Base-by-base conservation (phyloP, 2,797 vertebrate genomes). In the Cyprinodon diabolis region DNA sequence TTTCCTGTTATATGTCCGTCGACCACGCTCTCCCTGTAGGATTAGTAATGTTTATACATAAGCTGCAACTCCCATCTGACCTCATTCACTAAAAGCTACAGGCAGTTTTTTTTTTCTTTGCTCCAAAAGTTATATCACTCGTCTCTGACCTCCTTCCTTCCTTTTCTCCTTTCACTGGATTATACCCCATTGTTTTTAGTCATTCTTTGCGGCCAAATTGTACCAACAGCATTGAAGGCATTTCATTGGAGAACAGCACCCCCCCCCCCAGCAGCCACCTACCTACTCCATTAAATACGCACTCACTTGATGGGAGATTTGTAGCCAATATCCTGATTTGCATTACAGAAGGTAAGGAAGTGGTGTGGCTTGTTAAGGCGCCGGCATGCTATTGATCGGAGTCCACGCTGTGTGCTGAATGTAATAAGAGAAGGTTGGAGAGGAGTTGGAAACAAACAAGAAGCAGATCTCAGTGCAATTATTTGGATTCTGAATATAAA, bases 271-370 rank as follows among this genome's bases (percentile, higher is more conserved):
- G 75, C 66, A 77, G 80, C 83, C 74, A 74, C 76, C 80, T 79
- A 83, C 76, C 86, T 86, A 91, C 91, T 93, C 86, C 90, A 89
- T 94, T 95, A 94, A 92, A 90, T 75, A 81, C 84, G 83, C 85
- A 91, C 90, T 92, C 89, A 88, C 91, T 92, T 90, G 90, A 92
- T 93, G 72, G 84, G 83, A 93, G 91, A 88, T 92, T 90, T 91
- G 90, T 92, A 87, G 87, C 90, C 92, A 91, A 93, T 93, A 94
- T 90, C 86, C 90, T 91, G 90, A 94, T 95, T 93, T 92, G 90
- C 91, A 93, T 94, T 89, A 86, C 81, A 89, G 88, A 90, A 94
- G 86, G 90, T 89, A 86, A 90, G 89, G 91, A 91, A 93, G 87
- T 92, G 86, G 87, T 84, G 84, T 85, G 85, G 84, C 91, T 94